Base-by-base conservation (phyloP, 53 echinoderm and acorn worm genomes). In the Actinopyga echinites region DNA sequence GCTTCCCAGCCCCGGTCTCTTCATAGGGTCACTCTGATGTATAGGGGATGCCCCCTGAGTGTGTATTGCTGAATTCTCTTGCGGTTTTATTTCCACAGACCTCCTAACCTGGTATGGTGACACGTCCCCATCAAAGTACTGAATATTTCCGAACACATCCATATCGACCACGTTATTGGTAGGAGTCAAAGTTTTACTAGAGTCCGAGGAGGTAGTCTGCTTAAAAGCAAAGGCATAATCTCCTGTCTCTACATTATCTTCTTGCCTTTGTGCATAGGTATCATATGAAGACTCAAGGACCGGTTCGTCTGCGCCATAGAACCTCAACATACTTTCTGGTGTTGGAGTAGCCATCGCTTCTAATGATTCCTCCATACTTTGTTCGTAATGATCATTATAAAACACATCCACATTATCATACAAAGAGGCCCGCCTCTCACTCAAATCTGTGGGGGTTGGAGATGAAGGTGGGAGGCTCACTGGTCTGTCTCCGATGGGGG, bases 351-450 rank as follows among this genome's bases (percentile, higher is more conserved):
- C 88, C 57, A 92, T 86, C n/a, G 85, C 86, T 64, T 99, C 99
- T 37, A 99, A 61, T 3, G 99, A 99, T 37, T 99, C 99, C 80
- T 99, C 99, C 99, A 99, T 99, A 68, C 92, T 92, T 53, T 90
- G 90, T 82, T 94, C 99, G 44, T 95, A 99, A 42, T 92, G 91
- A 60, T 92, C 99, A 62, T 99, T 94, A 75, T 95, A 95, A 75
- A 89, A 93, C 36, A 94, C 90, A 74, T 92, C 92, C 53, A 99
- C 91, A 79, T 99, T 99, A 62, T 99, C 99, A 31, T 99, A 99
- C 22, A 94, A 71, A 19, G 99, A 99, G 65, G 87, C 65, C 52
- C 95, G 84, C 2, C 95, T 86, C 78, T 93, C 95, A 40, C 87
- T 83, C 63, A 85, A 54, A 36, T 89, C 91, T 0, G 91, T 85